Evolutionary conservation across 2,797 vertebrate species (phyloP).

Genomic region (Hydrophis major): DNA sequence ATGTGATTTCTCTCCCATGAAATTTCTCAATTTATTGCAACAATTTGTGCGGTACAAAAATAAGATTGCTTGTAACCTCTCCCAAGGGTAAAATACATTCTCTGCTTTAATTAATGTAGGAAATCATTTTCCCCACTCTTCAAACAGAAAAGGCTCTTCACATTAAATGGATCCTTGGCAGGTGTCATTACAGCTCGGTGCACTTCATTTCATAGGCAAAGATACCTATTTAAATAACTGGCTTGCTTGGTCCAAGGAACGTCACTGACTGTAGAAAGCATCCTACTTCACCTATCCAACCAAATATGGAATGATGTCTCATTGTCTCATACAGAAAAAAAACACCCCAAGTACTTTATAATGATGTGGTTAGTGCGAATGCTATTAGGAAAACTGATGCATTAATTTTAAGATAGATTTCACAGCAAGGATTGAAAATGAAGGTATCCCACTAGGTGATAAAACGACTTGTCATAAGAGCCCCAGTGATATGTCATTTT

Average conservation of each 20-base stretch:
- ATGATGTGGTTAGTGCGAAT: conserved; percentile 65
- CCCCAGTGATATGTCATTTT: conserved; percentile 63
- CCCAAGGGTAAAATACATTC: conserved; percentile 31
- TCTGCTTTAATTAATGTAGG: conserved; percentile 56
- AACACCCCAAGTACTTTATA: conserved; percentile 48
- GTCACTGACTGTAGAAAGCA: conserved; percentile 38
- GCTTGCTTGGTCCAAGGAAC: conserved; percentile 39
- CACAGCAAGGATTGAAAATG: conserved; percentile 68
- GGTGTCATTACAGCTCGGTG: conserved; percentile 43
- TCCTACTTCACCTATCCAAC: conserved; percentile 35
- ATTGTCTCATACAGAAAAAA: conserved; percentile 48
- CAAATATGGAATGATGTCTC: conserved; percentile 62
- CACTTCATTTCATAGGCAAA: conserved; percentile 40
- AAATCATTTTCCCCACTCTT: conserved; percentile 13
- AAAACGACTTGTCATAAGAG: conserved; percentile 72
- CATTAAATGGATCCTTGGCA: conserved; percentile 50
- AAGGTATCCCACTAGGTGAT: conserved; percentile 71
- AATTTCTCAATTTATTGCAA: conserved; percentile 67
- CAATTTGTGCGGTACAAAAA: conserved; percentile 61
- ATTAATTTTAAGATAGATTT: conserved; percentile 68
- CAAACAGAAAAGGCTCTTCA: conserved; percentile 50
- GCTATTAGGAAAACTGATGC: conserved; percentile 66
- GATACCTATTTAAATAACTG: conserved; percentile 41
- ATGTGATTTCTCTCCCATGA: conserved; percentile 58
- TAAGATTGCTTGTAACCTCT: conserved; percentile 59